Conservation (phyloP, 1,140 invertebrate genomes). For the Drosophila ogumai region DNA sequence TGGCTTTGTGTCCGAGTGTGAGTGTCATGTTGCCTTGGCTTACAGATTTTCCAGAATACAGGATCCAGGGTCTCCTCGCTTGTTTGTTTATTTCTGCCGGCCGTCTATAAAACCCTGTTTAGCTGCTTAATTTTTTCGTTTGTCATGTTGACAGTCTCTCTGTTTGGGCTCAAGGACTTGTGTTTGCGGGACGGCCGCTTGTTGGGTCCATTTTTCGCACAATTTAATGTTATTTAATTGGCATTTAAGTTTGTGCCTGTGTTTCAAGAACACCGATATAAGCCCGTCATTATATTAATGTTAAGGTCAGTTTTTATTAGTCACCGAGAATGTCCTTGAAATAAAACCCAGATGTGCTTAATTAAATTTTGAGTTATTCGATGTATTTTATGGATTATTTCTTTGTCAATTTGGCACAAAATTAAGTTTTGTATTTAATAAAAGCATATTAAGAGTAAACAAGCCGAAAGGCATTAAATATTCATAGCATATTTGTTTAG, state of each 20-base stretch:
- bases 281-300: slow-evolving; percentile 52
- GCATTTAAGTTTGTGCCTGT: slow-evolving; percentile 76
- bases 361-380: background rate
- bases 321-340: slow-evolving; percentile 21
- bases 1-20: slow-evolving; percentile 47
- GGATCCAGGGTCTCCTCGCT: slow-evolving; percentile 19
- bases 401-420: background rate
- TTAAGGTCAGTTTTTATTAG: slow-evolving; percentile 53
- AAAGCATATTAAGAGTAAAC: background rate
- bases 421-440: background rate
- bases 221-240: slow-evolving; percentile 84
- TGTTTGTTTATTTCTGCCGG: slow-evolving; percentile 70
- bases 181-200: slow-evolving; percentile 35
- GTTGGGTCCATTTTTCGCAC: slow-evolving; percentile 73
- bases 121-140: slow-evolving; percentile 83
- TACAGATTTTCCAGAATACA: slow-evolving; percentile 58
- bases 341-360: background rate
- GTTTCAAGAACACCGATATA: slow-evolving; percentile 24
- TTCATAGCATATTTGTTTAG: slow-evolving; percentile 7
- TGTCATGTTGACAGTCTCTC: slow-evolving; percentile 78
- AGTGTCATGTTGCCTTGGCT: slow-evolving; percentile 63
- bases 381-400: background rate
- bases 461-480: slow-evolving; percentile 3
- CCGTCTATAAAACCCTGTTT: slow-evolving; percentile 77
- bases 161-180: slow-evolving; percentile 53